Base-by-base conservation (phyloP, 37 sponge, comb jelly and placozoan genomes). In the Diacarnus erythraeanus region DNA sequence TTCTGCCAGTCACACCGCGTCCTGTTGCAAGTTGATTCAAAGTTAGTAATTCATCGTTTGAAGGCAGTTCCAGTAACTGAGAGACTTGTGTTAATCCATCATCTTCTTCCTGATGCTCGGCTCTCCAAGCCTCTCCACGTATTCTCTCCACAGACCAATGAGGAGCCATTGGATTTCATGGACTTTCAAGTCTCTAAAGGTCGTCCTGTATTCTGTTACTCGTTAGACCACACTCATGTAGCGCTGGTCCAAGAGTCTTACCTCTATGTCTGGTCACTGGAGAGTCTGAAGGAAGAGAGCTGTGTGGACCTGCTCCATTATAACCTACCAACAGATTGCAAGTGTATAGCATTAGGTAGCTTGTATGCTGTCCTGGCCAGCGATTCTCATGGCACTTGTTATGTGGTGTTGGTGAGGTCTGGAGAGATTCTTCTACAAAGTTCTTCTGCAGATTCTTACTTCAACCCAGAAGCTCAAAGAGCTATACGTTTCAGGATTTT, bases 321-420 rank as follows among this genome's bases (percentile, higher is more conserved):
- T 5, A 40, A 76, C 35, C 59, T 77, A 9, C 77, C 77, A 40
- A 10, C 58, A 0, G 84, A 84, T 60, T 76, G 41, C 59, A 75
- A 77, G 77, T 76, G 77, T 29, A n/a, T 84, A 1, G 84, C 77
- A 2, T 33, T 84, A 30, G 84, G 84, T 0, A 76, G 77, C 41
- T 18, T 84, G 71, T 84, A 84, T 42, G 71, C 84, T 20, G 71
- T 84, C 22, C 77, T 84, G 36, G 84, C 84, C 38, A 84, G 84
- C 77, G 41, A 77, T 69, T 71, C 77, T 0, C 23, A 17, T 2
- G 84, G 84, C 0, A 31, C 38, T 27, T 84, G 84, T 35, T 26
- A 22, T 20, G 77, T 84, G 0, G 77, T 84, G 23, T 4, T 36
- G 20, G 22, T 22, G 22, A 29, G 27, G 12, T 56, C 60, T 3